Base-by-base conservation (phyloP, 2,113 vertebrate species). In the Puffinus mauretanicus region DNA sequence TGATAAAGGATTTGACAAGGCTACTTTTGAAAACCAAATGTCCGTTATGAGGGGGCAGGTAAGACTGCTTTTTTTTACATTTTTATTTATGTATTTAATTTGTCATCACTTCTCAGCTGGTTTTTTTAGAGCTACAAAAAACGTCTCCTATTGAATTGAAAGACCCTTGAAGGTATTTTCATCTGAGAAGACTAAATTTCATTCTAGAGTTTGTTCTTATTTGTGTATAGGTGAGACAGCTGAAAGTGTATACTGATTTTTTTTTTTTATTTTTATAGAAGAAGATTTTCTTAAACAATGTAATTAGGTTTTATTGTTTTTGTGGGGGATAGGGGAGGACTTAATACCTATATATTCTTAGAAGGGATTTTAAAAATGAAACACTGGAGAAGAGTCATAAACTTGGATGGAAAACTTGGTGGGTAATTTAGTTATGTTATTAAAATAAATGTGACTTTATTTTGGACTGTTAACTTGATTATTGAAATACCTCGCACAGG, bases 21-120 rank as follows among this genome's bases (percentile, higher is more conserved):
- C 98, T 85, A 99, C 98, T 95, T 99, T 99, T 98, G 99, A 99
- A 97, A 99, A 98, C 92, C 99, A 99, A 97, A 99, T 99, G 99
- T 99, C 99, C 32, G 99, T 99, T 49, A 99, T 99, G 99, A 98
- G 99, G 82, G 99, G 99, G 52, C 99, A 99, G 99, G 99, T 99
- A 98, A 97, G 99, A 94, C 19, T 78, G 11, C 12, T 86, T 93
- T 85, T 86, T 85, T 83, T 73, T 51, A 44, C 2, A 2, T 19
- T 83, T 90, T 75, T n/a, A 2, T 79, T 60, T 52, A 25, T 64
- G 14, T 81, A 66, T 86, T 82, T 69, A 36, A 36, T 73, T 88
- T 90, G 21, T 76, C 15, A 64, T 57, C 21, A 49, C 8, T 55
- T 72, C 25, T 71, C 22, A 62, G 29, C 17, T 76, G 24, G 2